A percentile compares a stretch with the other conserved stretches of the same genome.
Conservation (phyloP, 2,888 invertebrate genomes). For the Drosophila limbata region DNA sequence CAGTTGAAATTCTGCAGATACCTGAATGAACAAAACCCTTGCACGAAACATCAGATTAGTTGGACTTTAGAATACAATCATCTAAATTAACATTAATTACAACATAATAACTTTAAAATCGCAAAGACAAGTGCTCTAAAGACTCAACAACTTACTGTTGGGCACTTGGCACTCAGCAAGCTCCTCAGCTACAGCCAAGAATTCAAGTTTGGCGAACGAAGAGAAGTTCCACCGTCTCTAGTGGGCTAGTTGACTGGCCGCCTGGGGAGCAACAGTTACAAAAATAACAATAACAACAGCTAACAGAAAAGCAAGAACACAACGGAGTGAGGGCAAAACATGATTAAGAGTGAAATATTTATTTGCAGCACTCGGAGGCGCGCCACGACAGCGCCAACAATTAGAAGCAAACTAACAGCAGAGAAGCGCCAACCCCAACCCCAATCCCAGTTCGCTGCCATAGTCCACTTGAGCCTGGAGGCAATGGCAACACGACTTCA, state of each 20-base stretch:
- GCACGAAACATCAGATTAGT: background rate
- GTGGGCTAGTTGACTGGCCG: slow-evolving; percentile 37
- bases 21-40: background rate
- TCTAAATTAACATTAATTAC: slow-evolving; percentile 78
- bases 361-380: slow-evolving; percentile 77
- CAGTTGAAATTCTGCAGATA: background rate
- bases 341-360: slow-evolving; percentile 80
- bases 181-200: slow-evolving; percentile 15
- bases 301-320: slow-evolving; percentile 38
- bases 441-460: slow-evolving; percentile 6
- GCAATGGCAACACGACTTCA: slow-evolving; percentile 66
- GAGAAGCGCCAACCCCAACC: slow-evolving; percentile 19
- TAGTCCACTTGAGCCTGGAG: slow-evolving; percentile 37
- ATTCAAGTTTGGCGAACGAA: slow-evolving; percentile 32
- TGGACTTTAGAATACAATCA: slow-evolving; percentile 28
- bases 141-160: slow-evolving; percentile 72
- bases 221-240: slow-evolving; percentile 54
- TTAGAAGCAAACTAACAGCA: slow-evolving; percentile 67
- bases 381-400: slow-evolving; percentile 73
- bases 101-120: slow-evolving; percentile 76
- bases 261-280: slow-evolving; percentile 52
- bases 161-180: slow-evolving; percentile 63
- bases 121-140: slow-evolving; percentile 67
- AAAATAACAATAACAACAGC: slow-evolving; percentile 21
- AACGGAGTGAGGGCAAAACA: slow-evolving; percentile 69